Conservation (phyloP, 2,113 vertebrate genomes). For the Lasiurus borealis region DNA sequence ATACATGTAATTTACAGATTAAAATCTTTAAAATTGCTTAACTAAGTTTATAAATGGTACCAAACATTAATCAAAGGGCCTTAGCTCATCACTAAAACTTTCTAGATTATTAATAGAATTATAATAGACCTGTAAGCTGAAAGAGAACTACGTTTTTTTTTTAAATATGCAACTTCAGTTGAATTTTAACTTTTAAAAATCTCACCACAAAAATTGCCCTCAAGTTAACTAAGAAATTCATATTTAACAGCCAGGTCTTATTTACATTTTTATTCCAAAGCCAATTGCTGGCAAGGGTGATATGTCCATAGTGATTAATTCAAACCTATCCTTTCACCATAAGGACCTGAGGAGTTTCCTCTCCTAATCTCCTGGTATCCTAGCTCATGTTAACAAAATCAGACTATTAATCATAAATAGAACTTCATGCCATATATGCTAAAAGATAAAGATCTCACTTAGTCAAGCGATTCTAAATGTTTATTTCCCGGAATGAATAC, state of each 20-base stretch:
- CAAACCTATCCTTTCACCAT: background rate
- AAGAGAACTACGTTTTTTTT: background rate
- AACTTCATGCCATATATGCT: slow-evolving; percentile 3
- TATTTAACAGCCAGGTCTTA: background rate
- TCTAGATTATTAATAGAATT: slow-evolving; percentile 14
- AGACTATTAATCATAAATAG: background rate
- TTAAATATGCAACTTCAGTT: background rate
- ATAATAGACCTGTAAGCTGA: background rate
- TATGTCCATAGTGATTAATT: background rate
- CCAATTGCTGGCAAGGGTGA: background rate
- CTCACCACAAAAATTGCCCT: background rate
- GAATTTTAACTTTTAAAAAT: background rate
- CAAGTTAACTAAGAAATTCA: background rate
- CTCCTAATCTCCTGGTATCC: background rate
- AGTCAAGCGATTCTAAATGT: background rate
- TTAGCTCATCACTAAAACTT: slow-evolving; percentile 39
- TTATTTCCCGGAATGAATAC: background rate
- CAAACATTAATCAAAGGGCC: background rate
- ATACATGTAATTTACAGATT: slow-evolving; percentile 44
- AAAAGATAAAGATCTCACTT: slow-evolving; percentile 7
- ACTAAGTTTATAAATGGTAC: slow-evolving; percentile 19
- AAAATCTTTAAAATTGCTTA: slow-evolving; percentile 34
- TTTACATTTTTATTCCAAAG: slow-evolving; percentile 6
- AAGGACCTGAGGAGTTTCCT: background rate
- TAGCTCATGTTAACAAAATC: slow-evolving; percentile 10